A percentile compares a stretch with the other conserved stretches of the same genome.
Evolutionary conservation across 2,888 invertebrate species (phyloP).

Genomic region (Spatulosminthurus flaviceps): DNA sequence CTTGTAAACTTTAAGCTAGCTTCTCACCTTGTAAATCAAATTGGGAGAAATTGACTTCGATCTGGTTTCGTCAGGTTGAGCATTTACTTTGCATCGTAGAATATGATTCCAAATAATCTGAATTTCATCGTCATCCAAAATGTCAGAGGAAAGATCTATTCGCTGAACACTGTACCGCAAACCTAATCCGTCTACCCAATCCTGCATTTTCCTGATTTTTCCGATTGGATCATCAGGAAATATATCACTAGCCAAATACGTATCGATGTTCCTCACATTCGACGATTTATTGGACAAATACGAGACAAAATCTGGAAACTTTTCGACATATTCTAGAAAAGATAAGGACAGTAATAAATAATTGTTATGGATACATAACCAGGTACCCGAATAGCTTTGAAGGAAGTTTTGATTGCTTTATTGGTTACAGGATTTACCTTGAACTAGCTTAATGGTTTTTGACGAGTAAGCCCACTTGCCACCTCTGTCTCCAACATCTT

Average conservation of each 20-base stretch:
- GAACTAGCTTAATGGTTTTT: slow-evolving; percentile 76
- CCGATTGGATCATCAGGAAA: slow-evolving; percentile 63
- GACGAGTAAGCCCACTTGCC: slow-evolving; percentile 81
- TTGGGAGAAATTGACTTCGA: slow-evolving; percentile 53
- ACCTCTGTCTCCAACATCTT: slow-evolving; percentile 66
- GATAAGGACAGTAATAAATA: not conserved
- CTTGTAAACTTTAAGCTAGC: too few relatives aligned
- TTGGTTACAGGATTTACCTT: too few relatives aligned
- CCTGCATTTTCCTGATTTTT: slow-evolving; percentile 55
- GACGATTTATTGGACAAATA: slow-evolving; percentile 67
- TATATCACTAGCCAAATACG: slow-evolving; percentile 65
- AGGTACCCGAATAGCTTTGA: too few relatives aligned
- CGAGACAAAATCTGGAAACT: slow-evolving; percentile 80
- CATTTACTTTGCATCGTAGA: slow-evolving; percentile 32
- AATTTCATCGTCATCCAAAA: slow-evolving; percentile 63
- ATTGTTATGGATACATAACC: too few relatives aligned
- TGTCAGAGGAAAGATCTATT: slow-evolving; percentile 60
- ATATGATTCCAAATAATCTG: slow-evolving; percentile 59
- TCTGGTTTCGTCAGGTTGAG: slow-evolving; percentile 19
- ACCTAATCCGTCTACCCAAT: slow-evolving; percentile 59
- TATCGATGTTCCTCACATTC: slow-evolving; percentile 65
- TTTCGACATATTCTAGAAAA: slow-evolving; percentile 72
- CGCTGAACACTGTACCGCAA: slow-evolving; percentile 55
- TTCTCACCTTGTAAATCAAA: slow-evolving; percentile 54
- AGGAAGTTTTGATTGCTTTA: too few relatives aligned